Base-by-base conservation (phyloP, 2,888 invertebrate species). In the Hanleya hanleyi region DNA sequence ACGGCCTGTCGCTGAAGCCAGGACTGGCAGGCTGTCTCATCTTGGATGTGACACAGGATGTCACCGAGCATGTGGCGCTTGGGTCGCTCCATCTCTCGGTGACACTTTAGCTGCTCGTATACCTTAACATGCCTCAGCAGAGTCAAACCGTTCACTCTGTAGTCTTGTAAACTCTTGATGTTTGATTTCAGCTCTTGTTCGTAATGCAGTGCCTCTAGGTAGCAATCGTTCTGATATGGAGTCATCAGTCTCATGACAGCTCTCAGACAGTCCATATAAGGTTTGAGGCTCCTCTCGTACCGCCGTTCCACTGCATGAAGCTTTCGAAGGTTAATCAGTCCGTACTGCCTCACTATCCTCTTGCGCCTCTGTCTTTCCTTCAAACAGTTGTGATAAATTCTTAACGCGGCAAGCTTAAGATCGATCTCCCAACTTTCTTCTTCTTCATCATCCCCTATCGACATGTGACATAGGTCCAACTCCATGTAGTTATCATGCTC, bases 401-500 rank as follows among this genome's bases (percentile, higher is more conserved):
- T 93, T 0, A 95, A 92, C 12, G 96, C 91, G 22, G 94, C 77
- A 70, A 68, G 71, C 61, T 80, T 79, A 15, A 77, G 79, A 9
- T 85, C 80, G 92, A 80, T 90, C 26, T 84, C 86, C 5, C 66
- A 68, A 68, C 26, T 41, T 15, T 83, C 79, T 92, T 80, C 90
- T 33, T 81, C 85, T 3, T 89, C 87, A 77, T 93, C 92, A 9
- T 49, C 57, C 71, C 91, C 92, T 75, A 92, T 83, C 51, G 90
- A 82, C 72, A 91, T 78, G 82, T 91, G 90, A 86, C 91, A 91
- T 72, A 95, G 91, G 61, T 95, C 91, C 76, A 93, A 92, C 89
- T 97, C 97, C 0, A 96, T 96, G 84, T 94, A 94, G 76, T 95
- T 93, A 88, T 96, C 96, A 87, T 94, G 95, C 78, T 96, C 96